These are phyloP conservation scores for Automeris io DNA, from an alignment of 2,888 invertebrate genomes.

Conservation along the genomic window DNA sequence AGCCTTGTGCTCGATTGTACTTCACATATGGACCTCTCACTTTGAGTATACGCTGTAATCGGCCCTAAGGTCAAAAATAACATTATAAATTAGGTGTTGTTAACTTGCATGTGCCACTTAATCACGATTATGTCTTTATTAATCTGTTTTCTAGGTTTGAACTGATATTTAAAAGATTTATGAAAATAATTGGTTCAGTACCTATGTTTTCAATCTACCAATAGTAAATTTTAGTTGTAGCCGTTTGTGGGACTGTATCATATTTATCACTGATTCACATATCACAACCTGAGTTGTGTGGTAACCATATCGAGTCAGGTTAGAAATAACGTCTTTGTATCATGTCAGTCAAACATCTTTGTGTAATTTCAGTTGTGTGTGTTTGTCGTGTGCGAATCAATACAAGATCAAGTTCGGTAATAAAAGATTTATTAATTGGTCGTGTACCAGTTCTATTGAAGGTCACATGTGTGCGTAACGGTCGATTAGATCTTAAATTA, in stretches of 20 bases:
- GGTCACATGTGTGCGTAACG: constrained; percentile 10
- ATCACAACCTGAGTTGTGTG: no score
- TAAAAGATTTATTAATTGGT: constrained; percentile 15
- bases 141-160: no score
- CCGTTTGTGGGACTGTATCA: no score
- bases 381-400: constrained; percentile 22
- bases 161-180: no score
- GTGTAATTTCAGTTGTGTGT: constrained; percentile 23
- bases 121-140: background rate
- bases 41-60: constrained; percentile 10
- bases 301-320: no score
- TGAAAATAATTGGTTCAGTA: no score
- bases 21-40: constrained; percentile 16
- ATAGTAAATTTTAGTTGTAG: no score
- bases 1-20: background rate
- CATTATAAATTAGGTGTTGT: constrained; percentile 2
- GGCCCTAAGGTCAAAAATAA: constrained; percentile 13
- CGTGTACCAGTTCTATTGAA: constrained; percentile 13
- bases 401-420: constrained; percentile 9
- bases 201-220: no score
- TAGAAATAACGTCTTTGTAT: no score
- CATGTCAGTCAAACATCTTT: constrained; percentile 12
- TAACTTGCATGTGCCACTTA: background rate
- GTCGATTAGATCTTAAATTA: background rate
- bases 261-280: no score